These are phyloP conservation scores for Amphipoea oculea DNA, from an alignment of 2,888 invertebrate genomes.

Conservation along the genomic window DNA sequence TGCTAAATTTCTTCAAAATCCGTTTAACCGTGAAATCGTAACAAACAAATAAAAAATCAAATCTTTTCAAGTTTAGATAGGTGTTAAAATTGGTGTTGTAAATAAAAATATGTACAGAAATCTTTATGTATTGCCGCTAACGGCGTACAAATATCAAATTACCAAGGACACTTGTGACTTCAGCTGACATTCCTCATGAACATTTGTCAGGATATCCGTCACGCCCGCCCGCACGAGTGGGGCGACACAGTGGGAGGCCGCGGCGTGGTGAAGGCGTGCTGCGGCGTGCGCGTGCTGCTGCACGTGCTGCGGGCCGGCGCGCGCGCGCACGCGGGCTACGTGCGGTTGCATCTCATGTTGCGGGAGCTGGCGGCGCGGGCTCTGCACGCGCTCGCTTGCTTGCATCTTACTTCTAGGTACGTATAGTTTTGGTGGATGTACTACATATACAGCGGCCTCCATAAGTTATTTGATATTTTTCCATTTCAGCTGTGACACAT, in stretches of 20 bases:
- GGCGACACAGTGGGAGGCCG: slow-evolving; percentile 74
- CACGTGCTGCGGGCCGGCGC: slow-evolving; percentile 61
- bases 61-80: no score
- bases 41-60: no score
- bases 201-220: slow-evolving; percentile 74
- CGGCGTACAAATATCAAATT: not conserved
- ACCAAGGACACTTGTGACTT: not conserved
- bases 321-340: slow-evolving; percentile 68
- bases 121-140: not conserved
- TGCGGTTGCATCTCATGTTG: slow-evolving; percentile 67
- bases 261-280: slow-evolving; percentile 71
- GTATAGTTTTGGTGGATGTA: not conserved
- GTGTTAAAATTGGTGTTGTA: not conserved
- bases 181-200: not conserved
- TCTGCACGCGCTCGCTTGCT: slow-evolving; percentile 71
- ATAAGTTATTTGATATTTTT: no score
- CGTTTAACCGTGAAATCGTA: no score
- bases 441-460: no score
- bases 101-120: not conserved
- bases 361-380: slow-evolving; percentile 64
- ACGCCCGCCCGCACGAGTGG: slow-evolving; percentile 75
- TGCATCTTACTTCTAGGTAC: slow-evolving; percentile 68
- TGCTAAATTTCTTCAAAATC: no score
- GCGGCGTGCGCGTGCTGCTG: slow-evolving; percentile 72
- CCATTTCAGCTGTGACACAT: no score